A percentile compares a stretch with the other conserved stretches of the same genome.
Evolutionary conservation across 2,888 invertebrate species (phyloP).

Genomic region (Drosophila quinaria): DNA sequence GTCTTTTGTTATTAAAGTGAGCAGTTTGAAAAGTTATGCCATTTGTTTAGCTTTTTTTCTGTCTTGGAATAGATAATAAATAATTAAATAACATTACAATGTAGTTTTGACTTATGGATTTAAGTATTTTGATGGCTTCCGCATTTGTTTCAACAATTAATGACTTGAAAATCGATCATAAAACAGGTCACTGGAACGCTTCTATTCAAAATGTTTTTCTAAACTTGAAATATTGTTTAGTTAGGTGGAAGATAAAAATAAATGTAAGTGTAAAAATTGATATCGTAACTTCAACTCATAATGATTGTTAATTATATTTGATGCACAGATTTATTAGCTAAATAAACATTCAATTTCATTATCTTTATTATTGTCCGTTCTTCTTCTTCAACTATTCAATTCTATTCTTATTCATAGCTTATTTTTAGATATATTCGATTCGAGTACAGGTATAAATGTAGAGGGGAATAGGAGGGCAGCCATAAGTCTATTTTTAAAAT

Average conservation of each 20-base stretch:
- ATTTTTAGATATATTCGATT: constrained; percentile 55
- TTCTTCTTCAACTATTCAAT: constrained; percentile 5
- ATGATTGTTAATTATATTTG: constrained; percentile 45
- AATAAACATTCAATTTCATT: constrained; percentile 52
- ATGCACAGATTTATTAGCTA: constrained; percentile 56
- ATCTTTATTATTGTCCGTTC: constrained; percentile 26
- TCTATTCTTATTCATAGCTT: constrained; percentile 15
- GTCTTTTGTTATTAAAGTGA: constrained; percentile 37
- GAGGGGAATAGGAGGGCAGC: constrained; percentile 9
- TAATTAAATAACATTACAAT: constrained; percentile 74
- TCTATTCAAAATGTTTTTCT: neutral
- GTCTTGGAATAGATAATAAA: constrained; percentile 55
- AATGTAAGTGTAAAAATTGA: constrained; percentile 27
- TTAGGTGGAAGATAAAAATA: neutral
- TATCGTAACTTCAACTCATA: constrained; percentile 31
- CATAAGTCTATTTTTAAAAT: constrained; percentile 52
- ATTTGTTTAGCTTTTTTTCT: constrained; percentile 39
- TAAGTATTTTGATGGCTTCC: constrained; percentile 35
- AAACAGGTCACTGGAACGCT: constrained; percentile 62
- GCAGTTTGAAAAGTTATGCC: constrained; percentile 26
- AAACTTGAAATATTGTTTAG: neutral
- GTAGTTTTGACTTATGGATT: constrained; percentile 36
- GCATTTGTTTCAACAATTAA: constrained; percentile 37
- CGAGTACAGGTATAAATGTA: constrained; percentile 23
- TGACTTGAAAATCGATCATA: constrained; percentile 12